Percentiles rank a stretch among this genome's conserved stretches.
phyloP scores from a whole-genome alignment of 2,797 vertebrate genomes.

The Cryptoblepharus egeriae region DNA sequence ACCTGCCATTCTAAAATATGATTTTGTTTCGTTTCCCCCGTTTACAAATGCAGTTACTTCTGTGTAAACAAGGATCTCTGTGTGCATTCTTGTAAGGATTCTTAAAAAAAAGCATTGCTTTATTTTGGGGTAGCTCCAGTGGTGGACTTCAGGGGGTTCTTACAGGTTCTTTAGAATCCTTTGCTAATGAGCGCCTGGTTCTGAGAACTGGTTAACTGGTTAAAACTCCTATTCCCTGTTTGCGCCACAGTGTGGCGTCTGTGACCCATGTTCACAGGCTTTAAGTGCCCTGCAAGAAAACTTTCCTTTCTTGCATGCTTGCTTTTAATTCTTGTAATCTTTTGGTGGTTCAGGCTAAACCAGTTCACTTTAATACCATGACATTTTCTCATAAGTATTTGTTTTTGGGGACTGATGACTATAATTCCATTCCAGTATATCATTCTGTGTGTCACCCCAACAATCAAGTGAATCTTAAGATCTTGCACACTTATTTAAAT shows the following conservation, averaged over 20 bases:
- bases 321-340: neutral
- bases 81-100: too few relatives aligned
- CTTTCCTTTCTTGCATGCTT: neutral
- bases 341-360: neutral
- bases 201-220: too few relatives aligned
- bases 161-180: too few relatives aligned
- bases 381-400: neutral
- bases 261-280: neutral
- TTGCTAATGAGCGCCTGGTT: too few relatives aligned
- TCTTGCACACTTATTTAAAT: neutral
- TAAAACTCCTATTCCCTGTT: neutral
- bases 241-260: conserved; percentile 27
- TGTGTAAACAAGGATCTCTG: too few relatives aligned
- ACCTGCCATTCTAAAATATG: too few relatives aligned
- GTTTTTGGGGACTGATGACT: neutral
- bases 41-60: too few relatives aligned
- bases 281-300: neutral
- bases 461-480: neutral
- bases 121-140: too few relatives aligned
- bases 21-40: too few relatives aligned
- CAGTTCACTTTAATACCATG: neutral
- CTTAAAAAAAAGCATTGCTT: too few relatives aligned
- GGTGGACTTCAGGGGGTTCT: too few relatives aligned
- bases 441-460: neutral
- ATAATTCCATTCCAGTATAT: neutral